Percentiles rank a stretch among this genome's conserved stretches.
phyloP scores from a whole-genome alignment of 2,113 vertebrate genomes.

The Prolemur simus region DNA sequence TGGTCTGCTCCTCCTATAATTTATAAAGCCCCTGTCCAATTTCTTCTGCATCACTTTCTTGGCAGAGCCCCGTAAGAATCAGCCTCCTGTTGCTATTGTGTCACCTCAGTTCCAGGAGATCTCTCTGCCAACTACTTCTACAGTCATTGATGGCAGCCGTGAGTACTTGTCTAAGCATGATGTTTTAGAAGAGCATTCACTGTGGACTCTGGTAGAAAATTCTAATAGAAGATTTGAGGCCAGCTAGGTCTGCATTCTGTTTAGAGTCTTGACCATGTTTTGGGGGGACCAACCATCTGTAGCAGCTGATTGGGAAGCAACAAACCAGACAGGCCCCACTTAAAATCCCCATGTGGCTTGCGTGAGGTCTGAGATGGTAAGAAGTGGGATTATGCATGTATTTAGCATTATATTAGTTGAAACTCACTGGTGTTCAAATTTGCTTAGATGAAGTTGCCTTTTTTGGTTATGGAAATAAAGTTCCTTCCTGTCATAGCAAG shows the following conservation, averaged over 20 bases:
- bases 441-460: constrained; percentile 12
- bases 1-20: not conserved
- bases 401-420: constrained; percentile 60
- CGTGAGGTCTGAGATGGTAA: constrained; percentile 39
- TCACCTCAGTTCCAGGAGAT: constrained; percentile 96
- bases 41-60: constrained; percentile 61
- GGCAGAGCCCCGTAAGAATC: constrained; percentile 96
- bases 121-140: constrained; percentile 96
- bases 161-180: constrained; percentile 82
- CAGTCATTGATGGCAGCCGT: constrained; percentile 98
- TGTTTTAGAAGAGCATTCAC: not conserved
- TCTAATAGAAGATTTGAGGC: not conserved
- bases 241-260: not conserved
- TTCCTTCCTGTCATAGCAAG: not conserved
- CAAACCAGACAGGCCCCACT: not conserved
- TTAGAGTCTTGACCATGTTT: not conserved
- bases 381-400: not conserved
- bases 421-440: constrained; percentile 52
- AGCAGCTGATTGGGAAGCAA: constrained; percentile 21
- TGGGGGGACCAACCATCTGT: not conserved
- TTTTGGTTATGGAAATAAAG: constrained; percentile 2
- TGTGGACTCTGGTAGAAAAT: not conserved
- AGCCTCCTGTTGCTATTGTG: constrained; percentile 93
- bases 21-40: not conserved
- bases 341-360: constrained; percentile 20